These are phyloP conservation scores for Picathartes gymnocephalus DNA, from an alignment of 2,113 vertebrate genomes.

Conservation along the genomic window DNA sequence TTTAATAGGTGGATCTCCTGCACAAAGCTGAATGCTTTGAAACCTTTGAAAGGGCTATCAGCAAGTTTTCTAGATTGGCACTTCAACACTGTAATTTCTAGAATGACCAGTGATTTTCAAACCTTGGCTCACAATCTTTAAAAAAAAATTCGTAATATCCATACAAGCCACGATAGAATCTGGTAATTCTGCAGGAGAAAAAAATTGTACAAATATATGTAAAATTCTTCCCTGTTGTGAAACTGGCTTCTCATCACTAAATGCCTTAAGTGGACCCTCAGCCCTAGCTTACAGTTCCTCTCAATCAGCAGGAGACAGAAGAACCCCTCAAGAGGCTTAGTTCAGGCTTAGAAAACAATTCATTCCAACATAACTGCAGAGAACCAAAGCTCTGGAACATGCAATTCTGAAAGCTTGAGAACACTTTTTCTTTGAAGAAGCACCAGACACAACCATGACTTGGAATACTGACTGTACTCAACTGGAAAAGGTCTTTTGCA, in stretches of 20 bases:
- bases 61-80: neutral
- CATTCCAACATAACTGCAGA: neutral
- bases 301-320: neutral
- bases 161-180: neutral
- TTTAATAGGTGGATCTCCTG: neutral
- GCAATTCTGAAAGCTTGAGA: neutral
- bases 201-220: neutral
- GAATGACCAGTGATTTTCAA: neutral
- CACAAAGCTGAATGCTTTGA: neutral
- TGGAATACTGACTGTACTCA: accelerated
- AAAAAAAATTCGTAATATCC: neutral
- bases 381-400: neutral
- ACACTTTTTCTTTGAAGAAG: neutral
- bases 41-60: neutral
- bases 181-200: neutral
- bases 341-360: neutral
- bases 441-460: neutral
- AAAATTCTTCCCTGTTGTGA: neutral
- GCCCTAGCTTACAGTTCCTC: neutral
- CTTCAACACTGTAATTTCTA: neutral
- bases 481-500: neutral
- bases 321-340: neutral
- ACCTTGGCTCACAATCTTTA: neutral
- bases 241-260: neutral
- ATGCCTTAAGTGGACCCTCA: neutral